Evolutionary conservation across 2,797 vertebrate species (phyloP).

Genomic region (Lagodon rhomboides): DNA sequence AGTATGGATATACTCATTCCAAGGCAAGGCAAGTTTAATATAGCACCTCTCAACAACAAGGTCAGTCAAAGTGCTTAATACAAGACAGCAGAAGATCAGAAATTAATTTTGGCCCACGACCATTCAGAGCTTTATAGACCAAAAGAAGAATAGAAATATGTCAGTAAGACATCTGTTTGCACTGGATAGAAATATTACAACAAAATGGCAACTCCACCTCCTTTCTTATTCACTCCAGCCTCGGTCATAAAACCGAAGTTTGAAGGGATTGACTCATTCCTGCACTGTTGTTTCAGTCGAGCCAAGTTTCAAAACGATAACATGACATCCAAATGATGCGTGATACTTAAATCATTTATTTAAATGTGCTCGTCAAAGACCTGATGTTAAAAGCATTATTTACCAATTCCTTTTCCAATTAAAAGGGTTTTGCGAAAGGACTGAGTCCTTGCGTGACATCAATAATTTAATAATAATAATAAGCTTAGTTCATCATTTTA

Average conservation of each 20-base stretch:
- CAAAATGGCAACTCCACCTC: background rate
- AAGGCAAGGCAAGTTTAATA: background rate
- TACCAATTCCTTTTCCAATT: too few species aligned
- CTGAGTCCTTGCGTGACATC: too few species aligned
- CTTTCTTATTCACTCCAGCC: background rate
- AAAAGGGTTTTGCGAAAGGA: background rate
- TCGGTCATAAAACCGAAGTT: background rate
- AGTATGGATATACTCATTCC: background rate
- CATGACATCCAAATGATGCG: background rate
- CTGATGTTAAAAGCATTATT: background rate
- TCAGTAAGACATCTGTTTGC: background rate
- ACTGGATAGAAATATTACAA: background rate
- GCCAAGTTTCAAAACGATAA: background rate
- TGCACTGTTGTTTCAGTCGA: background rate
- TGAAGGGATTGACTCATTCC: background rate
- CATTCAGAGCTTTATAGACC: background rate
- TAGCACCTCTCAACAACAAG: background rate
- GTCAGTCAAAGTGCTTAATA: background rate
- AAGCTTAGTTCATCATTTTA: background rate
- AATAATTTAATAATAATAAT: too few species aligned
- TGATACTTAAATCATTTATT: slow-evolving; percentile 2
- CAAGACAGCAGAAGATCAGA: background rate
- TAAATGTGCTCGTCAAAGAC: background rate
- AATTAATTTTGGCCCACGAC: background rate
- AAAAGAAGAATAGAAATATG: too few species aligned